Conservation (phyloP, 92 coral and sea anemone genomes). For the Phenganax subtilis region DNA sequence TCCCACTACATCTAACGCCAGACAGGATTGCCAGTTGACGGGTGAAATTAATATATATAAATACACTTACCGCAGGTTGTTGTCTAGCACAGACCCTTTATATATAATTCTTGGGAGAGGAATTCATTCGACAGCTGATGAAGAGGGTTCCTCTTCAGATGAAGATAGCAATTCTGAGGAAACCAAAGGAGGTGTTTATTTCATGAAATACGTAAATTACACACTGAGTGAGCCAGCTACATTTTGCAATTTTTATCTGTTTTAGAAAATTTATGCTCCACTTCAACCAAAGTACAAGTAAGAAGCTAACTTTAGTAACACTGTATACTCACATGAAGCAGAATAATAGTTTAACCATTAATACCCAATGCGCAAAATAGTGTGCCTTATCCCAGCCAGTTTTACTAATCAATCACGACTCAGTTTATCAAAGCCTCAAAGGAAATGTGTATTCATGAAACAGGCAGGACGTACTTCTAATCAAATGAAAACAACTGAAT, state of each 20-base stretch:
- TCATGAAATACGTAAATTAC: not conserved
- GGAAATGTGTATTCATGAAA: not conserved
- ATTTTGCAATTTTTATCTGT: not conserved
- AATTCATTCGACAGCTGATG: not conserved
- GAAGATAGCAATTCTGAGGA: not conserved
- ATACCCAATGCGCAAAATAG: not conserved
- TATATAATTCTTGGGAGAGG: constrained; percentile 3
- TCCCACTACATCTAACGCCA: no score
- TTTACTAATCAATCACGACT: not conserved
- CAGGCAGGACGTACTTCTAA: constrained; percentile 1
- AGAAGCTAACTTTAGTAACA: not conserved
- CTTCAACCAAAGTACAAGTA: constrained; percentile 14
- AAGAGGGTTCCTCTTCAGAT: not conserved
- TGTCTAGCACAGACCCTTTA: not conserved
- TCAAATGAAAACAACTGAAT: not conserved
- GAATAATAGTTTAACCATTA: no score
- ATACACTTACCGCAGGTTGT: constrained; percentile 1
- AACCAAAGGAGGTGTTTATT: constrained; percentile 12
- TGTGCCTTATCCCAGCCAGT: not conserved
- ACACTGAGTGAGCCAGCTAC: not conserved
- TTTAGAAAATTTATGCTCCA: not conserved
- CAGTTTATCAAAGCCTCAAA: not conserved
- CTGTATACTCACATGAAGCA: no score
- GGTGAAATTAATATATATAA: not conserved
- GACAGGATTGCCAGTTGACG: no score